Evolutionary conservation across 2,797 vertebrate species (phyloP).

Genomic region (Bradypus variegatus): DNA sequence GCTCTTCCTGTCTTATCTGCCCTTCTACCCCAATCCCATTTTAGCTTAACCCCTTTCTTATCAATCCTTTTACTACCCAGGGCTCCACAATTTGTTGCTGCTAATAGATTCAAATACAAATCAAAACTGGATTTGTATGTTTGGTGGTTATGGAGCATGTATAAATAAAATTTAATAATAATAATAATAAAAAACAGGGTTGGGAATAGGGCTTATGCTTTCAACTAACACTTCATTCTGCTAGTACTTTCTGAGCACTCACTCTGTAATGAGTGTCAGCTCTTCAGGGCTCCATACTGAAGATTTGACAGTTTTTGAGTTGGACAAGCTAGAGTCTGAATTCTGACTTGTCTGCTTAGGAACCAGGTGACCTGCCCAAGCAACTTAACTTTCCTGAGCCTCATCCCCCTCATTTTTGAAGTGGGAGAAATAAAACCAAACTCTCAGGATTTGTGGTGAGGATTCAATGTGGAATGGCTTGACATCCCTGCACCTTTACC

Average conservation of each 20-base stretch:
- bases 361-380: background rate
- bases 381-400: background rate
- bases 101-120: background rate
- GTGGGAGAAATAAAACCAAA: background rate
- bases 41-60: background rate
- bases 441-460: background rate
- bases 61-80: background rate
- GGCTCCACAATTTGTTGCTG: background rate
- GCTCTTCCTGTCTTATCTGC: background rate
- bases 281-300: background rate
- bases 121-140: background rate
- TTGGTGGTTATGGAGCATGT: too few species aligned
- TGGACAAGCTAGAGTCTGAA: background rate
- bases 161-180: too few species aligned
- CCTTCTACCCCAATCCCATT: background rate
- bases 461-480: background rate
- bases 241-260: background rate
- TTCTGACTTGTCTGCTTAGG: background rate
- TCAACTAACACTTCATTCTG: background rate
- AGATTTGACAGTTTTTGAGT: background rate
- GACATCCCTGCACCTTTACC: background rate
- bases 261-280: background rate
- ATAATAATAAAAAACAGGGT: too few species aligned
- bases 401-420: background rate
- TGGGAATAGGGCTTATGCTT: background rate